phyloP scores from a whole-genome alignment of 1,140 invertebrate species.

The Centruroides sculpturatus region DNA sequence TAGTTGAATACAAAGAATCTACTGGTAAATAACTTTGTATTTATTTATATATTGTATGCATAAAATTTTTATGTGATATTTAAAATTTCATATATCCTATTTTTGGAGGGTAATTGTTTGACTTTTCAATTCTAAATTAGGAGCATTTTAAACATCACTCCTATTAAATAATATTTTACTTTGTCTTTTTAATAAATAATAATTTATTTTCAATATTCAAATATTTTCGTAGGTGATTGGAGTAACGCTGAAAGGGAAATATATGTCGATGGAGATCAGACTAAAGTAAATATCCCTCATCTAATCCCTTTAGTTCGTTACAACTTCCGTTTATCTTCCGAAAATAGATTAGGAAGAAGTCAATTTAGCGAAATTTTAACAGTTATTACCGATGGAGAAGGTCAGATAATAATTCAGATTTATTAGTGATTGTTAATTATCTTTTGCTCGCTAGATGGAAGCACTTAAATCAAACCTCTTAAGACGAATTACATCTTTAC shows the following conservation, averaged over 20 bases:
- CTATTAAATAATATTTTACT: no score
- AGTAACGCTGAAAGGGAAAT: constrained; percentile 7
- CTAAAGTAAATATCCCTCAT: constrained; percentile 56
- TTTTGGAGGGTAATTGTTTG: no score
- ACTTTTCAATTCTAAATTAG: no score
- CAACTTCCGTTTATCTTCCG: constrained; percentile 85
- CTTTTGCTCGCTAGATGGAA: no score
- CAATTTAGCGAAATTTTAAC: constrained; percentile 80
- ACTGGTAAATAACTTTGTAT: constrained; percentile 15
- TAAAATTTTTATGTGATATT: no score
- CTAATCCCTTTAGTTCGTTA: constrained; percentile 79
- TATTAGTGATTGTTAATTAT: no score
- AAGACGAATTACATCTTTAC: background rate
- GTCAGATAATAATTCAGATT: constrained; percentile 14
- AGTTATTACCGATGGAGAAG: constrained; percentile 71
- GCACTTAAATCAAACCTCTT: no score
- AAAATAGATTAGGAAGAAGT: constrained; percentile 90
- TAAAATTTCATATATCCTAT: no score
- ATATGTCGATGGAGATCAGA: constrained; percentile 52
- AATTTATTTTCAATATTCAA: background rate
- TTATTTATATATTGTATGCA: no score
- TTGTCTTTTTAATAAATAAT: no score
- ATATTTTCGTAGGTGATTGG: constrained; percentile 2
- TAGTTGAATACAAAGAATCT: constrained; percentile 25
- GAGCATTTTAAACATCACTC: no score